Evolutionary conservation across 1,140 invertebrate species (phyloP), one percentile per base, ranked within the genome.

Genomic region (Globodera rostochiensis): DNA sequence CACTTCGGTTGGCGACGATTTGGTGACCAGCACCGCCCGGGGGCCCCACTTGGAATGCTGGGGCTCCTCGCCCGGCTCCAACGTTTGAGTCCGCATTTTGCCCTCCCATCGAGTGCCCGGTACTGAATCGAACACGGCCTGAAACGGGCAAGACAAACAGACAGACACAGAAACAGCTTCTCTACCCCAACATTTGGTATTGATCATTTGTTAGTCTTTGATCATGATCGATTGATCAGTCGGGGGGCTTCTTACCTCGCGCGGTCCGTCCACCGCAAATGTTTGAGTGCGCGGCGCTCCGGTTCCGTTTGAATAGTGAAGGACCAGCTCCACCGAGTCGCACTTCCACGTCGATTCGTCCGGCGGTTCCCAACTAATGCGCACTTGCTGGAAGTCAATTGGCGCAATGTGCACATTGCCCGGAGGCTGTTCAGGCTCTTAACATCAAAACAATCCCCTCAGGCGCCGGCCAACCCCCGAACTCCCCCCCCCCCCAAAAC

Each of bases 61-160:
- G 21, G 87, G 87, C 36, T 85, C 82, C 21, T 80, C 86, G 70
- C 87, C 88, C 45, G 89, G 88, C 81, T 89, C 88, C 53, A 88
- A 80, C 25, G 89, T 89, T 81, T 89, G 87, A 7, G 88, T 89
- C 11, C 84, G 84, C 85, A 90, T 90, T 73, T 89, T 88, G 36
- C 84, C 82, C 64, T 88, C 86, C 88, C 88, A 89, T 67, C 88
- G 87, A 45, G 88, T 90, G 21, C 86, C 86, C 15, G 86, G 86
- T 13, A 84, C 60, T 15, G 86, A 87, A 21, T 80, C 83, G 21
- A 86, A 84, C 57, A 86, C 73, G 19, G 84, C 64, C 66, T 86
- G 74, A n/a, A 19, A 66, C 47, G 36, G 57, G 5, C 19, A 19
- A 70, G 53, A 80, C 50, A 71, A 66, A n/a, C 60, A 79, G 67